A percentile compares a stretch with the other conserved stretches of the same genome.
Evolutionary conservation across 2,113 vertebrate species (phyloP).

Genomic region (Grallaria varia): DNA sequence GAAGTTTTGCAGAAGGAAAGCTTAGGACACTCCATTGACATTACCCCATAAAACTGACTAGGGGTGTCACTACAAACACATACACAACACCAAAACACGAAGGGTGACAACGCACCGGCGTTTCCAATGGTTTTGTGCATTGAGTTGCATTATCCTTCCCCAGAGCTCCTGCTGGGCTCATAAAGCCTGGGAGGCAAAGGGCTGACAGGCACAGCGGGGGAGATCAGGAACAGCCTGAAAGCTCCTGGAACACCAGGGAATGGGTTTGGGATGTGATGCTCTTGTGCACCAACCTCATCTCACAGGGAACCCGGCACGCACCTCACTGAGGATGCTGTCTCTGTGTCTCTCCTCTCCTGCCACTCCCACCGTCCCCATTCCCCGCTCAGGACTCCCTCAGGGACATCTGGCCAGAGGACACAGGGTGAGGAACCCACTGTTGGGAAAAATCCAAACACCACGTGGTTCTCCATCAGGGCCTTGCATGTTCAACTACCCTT

Average conservation of each 20-base stretch:
- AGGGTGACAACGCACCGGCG: fast-evolving
- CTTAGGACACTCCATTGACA: neutral
- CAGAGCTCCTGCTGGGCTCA: neutral
- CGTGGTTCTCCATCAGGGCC: neutral
- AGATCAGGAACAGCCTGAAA: neutral
- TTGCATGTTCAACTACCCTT: neutral
- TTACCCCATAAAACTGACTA: neutral
- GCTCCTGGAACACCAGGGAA: neutral
- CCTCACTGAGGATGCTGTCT: too few relatives aligned
- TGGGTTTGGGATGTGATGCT: neutral
- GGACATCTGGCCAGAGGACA: neutral
- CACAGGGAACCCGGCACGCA: fast-evolving
- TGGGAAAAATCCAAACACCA: fast-evolving
- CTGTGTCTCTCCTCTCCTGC: neutral
- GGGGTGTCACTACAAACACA: fast-evolving
- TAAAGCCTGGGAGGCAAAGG: fast-evolving
- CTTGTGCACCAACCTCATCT: fast-evolving
- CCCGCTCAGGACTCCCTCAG: fast-evolving
- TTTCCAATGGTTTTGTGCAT: neutral
- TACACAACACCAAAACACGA: fast-evolving
- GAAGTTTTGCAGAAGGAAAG: neutral
- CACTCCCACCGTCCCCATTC: too few relatives aligned
- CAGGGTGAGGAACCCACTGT: fast-evolving
- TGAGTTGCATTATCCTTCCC: neutral
- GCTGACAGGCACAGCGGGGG: neutral